Base-by-base conservation (phyloP, 2,888 invertebrate genomes). In the Erebia epiphron region DNA sequence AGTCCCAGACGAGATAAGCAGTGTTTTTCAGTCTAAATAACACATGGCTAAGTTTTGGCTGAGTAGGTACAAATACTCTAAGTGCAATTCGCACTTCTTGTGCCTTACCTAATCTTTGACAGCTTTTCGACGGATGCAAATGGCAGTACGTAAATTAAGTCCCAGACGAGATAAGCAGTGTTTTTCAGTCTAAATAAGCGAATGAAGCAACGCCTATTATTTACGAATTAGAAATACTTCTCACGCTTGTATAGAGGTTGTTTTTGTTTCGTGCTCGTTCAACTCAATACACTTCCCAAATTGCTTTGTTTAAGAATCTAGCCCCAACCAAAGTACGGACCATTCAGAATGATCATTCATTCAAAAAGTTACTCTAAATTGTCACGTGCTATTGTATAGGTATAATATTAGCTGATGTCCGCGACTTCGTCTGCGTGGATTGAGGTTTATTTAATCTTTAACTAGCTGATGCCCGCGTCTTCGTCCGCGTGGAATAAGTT, bases 161-260 rank as follows among this genome's bases (percentile, higher is more conserved):
- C 66, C 66, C 43, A 50, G 71, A 46, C 61, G 16, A 73, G 73
- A 75, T 75, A 75, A 75, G 70, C 69, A 70, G 64, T 70, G 72
- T 72, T 74, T 74, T 74, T 74, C 70, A 73, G 68, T 77, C 70
- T 71, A 63, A 74, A 75, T 74, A 73, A 73, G 60, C 26, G 66
- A 73, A 73, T 78, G 75, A 67, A 66, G 78, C 76, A 78, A 78
- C 61, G 18, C 60, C 73, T 68, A 77, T 77, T 76, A 78, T 78
- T 76, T 73, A 75, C 73, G 67, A 76, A 74, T 76, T 76, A 77
- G 74, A 72, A 72, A 75, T 67, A 70, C 56, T 69, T 75, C 75
- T 54, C 75, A 75, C 75, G 75, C 70, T 70, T 67, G 65, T 72
- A 70, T 58, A 65, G 57, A 41, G 67, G 60, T 58, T 61, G 68